Percentiles rank a stretch among this genome's conserved stretches.
phyloP scores from a whole-genome alignment of 2,797 vertebrate genomes.

The Tachyglossus aculeatus region DNA sequence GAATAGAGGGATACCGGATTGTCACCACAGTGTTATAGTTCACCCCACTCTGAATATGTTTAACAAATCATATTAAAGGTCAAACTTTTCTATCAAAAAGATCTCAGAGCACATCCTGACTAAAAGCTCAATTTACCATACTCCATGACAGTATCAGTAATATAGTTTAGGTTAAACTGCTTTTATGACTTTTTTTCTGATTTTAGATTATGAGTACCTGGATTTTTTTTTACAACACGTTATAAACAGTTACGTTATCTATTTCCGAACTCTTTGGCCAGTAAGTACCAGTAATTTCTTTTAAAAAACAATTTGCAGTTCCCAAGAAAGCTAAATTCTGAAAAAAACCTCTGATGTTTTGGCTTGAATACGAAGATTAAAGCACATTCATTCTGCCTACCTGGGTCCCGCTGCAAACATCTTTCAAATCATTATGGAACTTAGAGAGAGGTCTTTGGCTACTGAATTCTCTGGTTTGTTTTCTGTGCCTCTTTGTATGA shows the following conservation, averaged over 20 bases:
- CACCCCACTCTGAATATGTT: slow-evolving; percentile 15
- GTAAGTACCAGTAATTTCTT: slow-evolving; percentile 10
- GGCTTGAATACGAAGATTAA: slow-evolving; percentile 2
- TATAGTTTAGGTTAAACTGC: slow-evolving; percentile 3
- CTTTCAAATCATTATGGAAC: too few relatives aligned
- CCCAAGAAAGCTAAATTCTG: slow-evolving; percentile 36
- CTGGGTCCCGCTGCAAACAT: too few relatives aligned
- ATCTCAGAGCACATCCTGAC: slow-evolving; percentile 23
- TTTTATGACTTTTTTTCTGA: slow-evolving; percentile 20
- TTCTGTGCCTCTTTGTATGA: too few relatives aligned
- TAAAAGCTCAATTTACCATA: slow-evolving; percentile 32
- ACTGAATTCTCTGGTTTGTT: too few relatives aligned
- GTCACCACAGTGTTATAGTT: slow-evolving; percentile 12
- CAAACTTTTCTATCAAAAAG: slow-evolving; percentile 32
- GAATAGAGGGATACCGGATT: slow-evolving; percentile 49
- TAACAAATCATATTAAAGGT: slow-evolving; percentile 50
- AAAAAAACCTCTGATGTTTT: slow-evolving; percentile 38
- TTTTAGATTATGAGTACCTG: slow-evolving; percentile 45
- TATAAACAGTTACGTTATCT: slow-evolving; percentile 29
- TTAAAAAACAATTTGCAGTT: slow-evolving; percentile 42
- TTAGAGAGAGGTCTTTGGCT: too few relatives aligned
- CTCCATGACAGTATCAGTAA: not conserved
- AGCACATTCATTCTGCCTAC: slow-evolving; percentile 25
- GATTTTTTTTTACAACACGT: slow-evolving; percentile 39
- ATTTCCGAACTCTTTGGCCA: slow-evolving; percentile 34